A percentile compares a stretch with the other conserved stretches of the same genome.
Conservation (phyloP, 2,888 invertebrate species). For the Eurytoma adleriae region DNA sequence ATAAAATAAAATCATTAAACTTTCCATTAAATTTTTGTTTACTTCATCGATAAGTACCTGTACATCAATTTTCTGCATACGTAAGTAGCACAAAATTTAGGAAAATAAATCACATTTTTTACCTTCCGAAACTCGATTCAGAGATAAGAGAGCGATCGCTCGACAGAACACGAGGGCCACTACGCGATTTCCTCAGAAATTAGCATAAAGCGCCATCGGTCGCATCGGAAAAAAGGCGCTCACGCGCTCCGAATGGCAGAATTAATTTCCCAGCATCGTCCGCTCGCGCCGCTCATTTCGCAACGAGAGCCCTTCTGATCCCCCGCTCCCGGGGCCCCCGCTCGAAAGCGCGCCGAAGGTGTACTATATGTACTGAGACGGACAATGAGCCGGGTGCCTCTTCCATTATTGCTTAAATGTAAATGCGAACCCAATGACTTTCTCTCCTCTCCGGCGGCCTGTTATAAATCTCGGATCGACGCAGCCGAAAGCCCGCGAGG, state of each 20-base stretch:
- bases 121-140: too few relatives aligned
- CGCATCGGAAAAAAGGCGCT: background rate
- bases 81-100: too few relatives aligned
- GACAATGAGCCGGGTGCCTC: constrained; percentile 40
- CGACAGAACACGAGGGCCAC: too few relatives aligned
- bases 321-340: background rate
- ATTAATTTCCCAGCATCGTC: constrained; percentile 1
- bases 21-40: too few relatives aligned
- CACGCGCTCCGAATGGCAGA: background rate
- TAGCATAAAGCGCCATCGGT: too few relatives aligned
- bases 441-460: constrained; percentile 38
- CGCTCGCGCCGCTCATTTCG: constrained; percentile 30
- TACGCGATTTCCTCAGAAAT: too few relatives aligned
- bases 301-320: constrained; percentile 15
- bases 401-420: constrained; percentile 55
- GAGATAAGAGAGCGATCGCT: too few relatives aligned
- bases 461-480: constrained; percentile 55
- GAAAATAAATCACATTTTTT: too few relatives aligned
- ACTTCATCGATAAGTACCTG: too few relatives aligned
- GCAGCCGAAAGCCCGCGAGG: constrained; percentile 44
- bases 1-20: too few relatives aligned
- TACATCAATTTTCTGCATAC: too few relatives aligned
- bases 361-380: background rate
- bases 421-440: constrained; percentile 55
- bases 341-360: constrained; percentile 13